phyloP scores from a whole-genome alignment of 1,140 invertebrate species.

The Drosophila serrata region DNA sequence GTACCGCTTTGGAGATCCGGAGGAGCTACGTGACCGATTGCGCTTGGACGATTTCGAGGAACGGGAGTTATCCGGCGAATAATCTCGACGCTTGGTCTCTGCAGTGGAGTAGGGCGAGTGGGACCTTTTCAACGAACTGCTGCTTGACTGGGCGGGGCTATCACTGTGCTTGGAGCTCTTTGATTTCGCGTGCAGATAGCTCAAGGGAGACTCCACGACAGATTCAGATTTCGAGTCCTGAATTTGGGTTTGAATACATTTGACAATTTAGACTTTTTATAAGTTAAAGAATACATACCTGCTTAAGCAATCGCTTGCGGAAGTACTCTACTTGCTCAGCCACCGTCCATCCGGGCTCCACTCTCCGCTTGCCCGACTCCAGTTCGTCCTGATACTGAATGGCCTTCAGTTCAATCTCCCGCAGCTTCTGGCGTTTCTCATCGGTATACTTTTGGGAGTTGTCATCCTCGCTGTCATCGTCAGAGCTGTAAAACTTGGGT shows the following conservation, averaged over 20 bases:
- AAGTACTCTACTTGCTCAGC: conserved; percentile 96
- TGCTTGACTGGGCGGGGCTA: conserved; percentile 50
- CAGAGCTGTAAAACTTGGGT: conserved; percentile 76
- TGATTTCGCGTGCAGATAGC: conserved; percentile 59
- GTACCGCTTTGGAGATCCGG: conserved; percentile 72
- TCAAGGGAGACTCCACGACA: conserved; percentile 70
- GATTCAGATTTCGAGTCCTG: conserved; percentile 52
- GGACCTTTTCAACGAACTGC: conserved; percentile 66
- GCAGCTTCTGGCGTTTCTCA: conserved; percentile 92
- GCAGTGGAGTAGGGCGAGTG: conserved; percentile 64
- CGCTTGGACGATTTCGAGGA: conserved; percentile 66
- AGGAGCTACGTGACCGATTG: conserved; percentile 70
- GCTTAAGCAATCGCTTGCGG: conserved; percentile 94
- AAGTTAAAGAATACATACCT: conserved; percentile 86
- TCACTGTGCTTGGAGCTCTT: conserved; percentile 61
- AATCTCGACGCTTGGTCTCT: conserved; percentile 50
- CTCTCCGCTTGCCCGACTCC: conserved; percentile 92
- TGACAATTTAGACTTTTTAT: not conserved
- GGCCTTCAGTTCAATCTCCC: conserved; percentile 97
- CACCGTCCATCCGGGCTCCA: conserved; percentile 92
- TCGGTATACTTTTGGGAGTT: conserved; percentile 87
- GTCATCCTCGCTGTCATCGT: conserved; percentile 69
- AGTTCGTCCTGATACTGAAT: conserved; percentile 98
- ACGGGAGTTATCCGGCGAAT: conserved; percentile 47
- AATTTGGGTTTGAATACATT: not conserved